These are phyloP conservation scores for Selenia dentaria DNA, from an alignment of 2,888 invertebrate species.

Conservation along the genomic window DNA sequence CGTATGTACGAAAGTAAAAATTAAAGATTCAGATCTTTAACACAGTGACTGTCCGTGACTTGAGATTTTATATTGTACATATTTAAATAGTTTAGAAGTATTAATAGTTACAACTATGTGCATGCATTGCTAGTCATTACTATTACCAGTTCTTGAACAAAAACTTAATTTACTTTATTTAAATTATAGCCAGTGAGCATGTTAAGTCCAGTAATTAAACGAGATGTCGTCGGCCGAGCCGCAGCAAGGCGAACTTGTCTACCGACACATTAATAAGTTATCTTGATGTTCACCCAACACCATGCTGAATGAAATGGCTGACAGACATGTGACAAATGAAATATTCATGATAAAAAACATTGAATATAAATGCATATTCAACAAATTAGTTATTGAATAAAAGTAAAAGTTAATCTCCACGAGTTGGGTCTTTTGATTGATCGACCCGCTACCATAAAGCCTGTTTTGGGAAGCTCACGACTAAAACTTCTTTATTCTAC, in stretches of 20 bases:
- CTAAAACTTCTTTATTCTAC: slow-evolving; percentile 51
- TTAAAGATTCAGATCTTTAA: no score
- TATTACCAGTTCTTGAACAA: neutral
- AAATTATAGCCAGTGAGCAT: slow-evolving; percentile 17
- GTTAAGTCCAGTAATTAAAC: slow-evolving; percentile 43
- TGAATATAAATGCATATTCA: slow-evolving; percentile 67
- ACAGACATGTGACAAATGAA: slow-evolving; percentile 54
- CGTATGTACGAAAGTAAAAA: no score
- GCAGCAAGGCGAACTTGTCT: slow-evolving; percentile 55
- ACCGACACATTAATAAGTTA: slow-evolving; percentile 60
- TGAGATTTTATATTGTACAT: no score
- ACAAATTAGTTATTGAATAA: slow-evolving; percentile 68
- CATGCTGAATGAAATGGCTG: slow-evolving; percentile 40
- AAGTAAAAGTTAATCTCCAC: slow-evolving; percentile 77
- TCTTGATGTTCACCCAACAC: slow-evolving; percentile 52
- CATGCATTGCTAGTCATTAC: no score
- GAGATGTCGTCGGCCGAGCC: slow-evolving; percentile 38
- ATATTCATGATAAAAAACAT: slow-evolving; percentile 56
- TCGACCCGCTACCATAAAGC: slow-evolving; percentile 47
- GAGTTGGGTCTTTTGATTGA: slow-evolving; percentile 58
- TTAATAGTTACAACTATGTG: no score
- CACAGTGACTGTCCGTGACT: no score
- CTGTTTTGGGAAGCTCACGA: slow-evolving; percentile 56
- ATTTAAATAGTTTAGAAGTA: no score
- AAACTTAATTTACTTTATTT: slow-evolving; percentile 13